These are phyloP conservation scores for Ctenoplectra terminalis DNA, from an alignment of 1,140 invertebrate species.

Conservation along the genomic window DNA sequence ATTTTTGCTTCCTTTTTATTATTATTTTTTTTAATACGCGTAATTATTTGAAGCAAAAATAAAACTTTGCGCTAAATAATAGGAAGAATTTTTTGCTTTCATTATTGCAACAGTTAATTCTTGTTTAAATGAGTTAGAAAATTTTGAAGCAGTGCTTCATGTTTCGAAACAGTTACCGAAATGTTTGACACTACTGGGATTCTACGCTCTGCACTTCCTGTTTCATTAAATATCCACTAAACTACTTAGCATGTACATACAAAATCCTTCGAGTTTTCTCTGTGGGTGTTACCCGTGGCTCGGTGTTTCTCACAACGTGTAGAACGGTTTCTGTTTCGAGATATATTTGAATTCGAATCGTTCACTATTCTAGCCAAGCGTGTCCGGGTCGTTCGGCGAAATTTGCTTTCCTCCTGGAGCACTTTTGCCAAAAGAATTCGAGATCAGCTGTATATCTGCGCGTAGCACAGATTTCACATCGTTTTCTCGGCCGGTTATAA, in stretches of 20 bases:
- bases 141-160: not conserved
- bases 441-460: conserved; percentile 31
- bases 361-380: conserved; percentile 31
- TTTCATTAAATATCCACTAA: not conserved
- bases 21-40: no score
- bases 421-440: conserved; percentile 57
- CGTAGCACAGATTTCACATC: conserved; percentile 4
- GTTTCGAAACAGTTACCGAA: not conserved
- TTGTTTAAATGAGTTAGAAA: not conserved
- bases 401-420: conserved; percentile 44
- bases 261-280: not conserved
- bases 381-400: conserved; percentile 14
- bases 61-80: no score
- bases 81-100: no score
- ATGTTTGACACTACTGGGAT: not conserved
- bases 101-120: no score
- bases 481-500: conserved; percentile 3
- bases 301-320: conserved; percentile 1
- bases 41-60: no score
- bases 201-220: not conserved
- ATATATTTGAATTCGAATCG: conserved; percentile 47
- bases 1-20: no score
- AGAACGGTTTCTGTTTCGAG: conserved; percentile 7
- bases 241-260: not conserved
- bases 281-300: not conserved